Base-by-base conservation (phyloP, 2,888 invertebrate species). In the Chouioia cunea region DNA sequence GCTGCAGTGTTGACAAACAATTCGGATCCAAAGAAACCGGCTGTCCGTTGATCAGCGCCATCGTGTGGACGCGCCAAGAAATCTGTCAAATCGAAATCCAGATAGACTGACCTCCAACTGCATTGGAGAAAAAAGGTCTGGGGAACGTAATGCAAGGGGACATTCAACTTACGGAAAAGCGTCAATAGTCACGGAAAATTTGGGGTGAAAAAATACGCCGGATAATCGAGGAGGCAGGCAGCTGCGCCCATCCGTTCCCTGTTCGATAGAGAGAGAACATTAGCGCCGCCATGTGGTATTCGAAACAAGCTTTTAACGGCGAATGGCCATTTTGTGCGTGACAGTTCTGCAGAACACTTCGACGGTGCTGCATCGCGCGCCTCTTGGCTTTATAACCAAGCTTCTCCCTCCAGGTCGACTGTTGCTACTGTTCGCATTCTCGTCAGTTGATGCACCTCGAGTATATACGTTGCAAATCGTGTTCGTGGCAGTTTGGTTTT, bases 251-350 rank as follows among this genome's bases (percentile, higher is more conserved):
- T 36, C 10, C 36, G 10, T 36, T 12, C 36, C 36, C 36, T 36
- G 36, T 36, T 36, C 36, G 36, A 36, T 36, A 36, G 36, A 36
- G 36, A 6, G 36, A 2, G 36, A 54, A 50, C 54, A 10, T 10
- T 48, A 78, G 79, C 89, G 89, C 83, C 83, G 78, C 88, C 85
- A 78, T 86, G 80, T 86, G 86, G 88, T 82, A 77, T 82, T 81
- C 85, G 86, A 85, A 80, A 81, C 77, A 84, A 88, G 89, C 87
- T 88, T 87, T 82, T 82, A 82, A 83, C 84, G 87, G 87, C 88
- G 87, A 88, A 89, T 88, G 89, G 89, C 89, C 89, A 89, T 89
- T 88, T 89, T 89, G 86, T 89, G 89, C 87, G 89, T 89, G 89
- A 89, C 89, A 89, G 89, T 88, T 83, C 79, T 76, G 56, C 64